Conservation (phyloP, 2,113 vertebrate species). For the Pseudonaja textilis region DNA sequence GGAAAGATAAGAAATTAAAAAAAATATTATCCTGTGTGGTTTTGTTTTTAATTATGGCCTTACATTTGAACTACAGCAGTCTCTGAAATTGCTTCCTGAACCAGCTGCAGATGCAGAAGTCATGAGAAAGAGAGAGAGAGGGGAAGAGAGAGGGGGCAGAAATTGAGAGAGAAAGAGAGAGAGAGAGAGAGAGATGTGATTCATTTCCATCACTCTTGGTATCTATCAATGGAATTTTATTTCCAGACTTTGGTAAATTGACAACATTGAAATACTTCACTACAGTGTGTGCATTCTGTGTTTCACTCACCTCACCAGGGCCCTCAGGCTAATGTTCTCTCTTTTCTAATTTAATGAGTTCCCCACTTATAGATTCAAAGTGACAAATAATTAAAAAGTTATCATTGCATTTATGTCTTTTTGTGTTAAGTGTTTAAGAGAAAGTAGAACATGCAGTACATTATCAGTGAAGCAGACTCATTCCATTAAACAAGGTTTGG, state of each 20-base stretch:
- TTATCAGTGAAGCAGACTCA: not conserved
- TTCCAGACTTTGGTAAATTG: not conserved
- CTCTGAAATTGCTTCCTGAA: not conserved
- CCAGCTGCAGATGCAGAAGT: not conserved
- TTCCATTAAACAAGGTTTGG: not conserved
- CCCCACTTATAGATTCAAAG: constrained; percentile 5
- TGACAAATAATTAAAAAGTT: constrained; percentile 28
- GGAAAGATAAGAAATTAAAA: not conserved
- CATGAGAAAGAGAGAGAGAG: not conserved
- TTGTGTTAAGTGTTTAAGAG: constrained; percentile 20
- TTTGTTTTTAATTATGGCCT: not conserved
- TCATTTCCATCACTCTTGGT: not conserved
- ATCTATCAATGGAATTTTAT: not conserved
- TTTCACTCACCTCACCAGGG: not conserved
- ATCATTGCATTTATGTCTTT: not conserved
- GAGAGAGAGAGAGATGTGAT: not conserved
- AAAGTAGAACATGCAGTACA: not conserved
- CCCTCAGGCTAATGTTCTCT: not conserved
- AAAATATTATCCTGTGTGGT: not conserved
- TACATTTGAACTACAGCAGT: not conserved
- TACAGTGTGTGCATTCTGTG: not conserved
- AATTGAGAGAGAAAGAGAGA: too few relatives aligned
- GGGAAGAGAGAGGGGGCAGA: rapidly evolving
- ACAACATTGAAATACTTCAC: not conserved
- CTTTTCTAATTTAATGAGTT: not conserved